Evolutionary conservation across 1,140 invertebrate species (phyloP).

Genomic region (Drosophila auraria): DNA sequence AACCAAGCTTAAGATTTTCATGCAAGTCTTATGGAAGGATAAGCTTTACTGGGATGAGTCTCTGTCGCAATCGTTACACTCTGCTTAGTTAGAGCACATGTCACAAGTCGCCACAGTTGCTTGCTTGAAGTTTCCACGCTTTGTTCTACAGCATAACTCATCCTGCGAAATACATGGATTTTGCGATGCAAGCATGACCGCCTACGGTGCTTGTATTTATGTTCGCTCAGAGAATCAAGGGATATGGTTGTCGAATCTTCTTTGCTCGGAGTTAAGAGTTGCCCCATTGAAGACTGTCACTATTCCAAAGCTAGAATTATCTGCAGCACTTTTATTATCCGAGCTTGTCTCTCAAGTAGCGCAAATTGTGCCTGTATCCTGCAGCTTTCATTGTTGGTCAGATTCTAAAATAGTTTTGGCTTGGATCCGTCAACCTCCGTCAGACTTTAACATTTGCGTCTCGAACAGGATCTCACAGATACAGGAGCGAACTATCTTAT

Average conservation of each 20-base stretch:
- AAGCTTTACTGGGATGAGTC: slow-evolving; percentile 1
- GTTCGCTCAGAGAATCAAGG: background rate
- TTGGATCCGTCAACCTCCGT: background rate
- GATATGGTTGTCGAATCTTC: background rate
- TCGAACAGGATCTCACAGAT: slow-evolving; percentile 4
- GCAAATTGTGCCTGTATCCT: background rate
- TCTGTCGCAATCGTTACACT: background rate
- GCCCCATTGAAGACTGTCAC: background rate
- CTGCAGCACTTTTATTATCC: background rate
- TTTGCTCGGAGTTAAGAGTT: slow-evolving; percentile 4
- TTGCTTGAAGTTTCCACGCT: slow-evolving; percentile 4
- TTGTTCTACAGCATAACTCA: background rate
- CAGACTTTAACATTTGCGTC: slow-evolving; percentile 6
- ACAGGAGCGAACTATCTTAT: slow-evolving; percentile 6
- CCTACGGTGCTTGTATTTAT: slow-evolving; percentile 4
- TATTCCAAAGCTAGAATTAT: background rate
- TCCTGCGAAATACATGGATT: slow-evolving; percentile 7
- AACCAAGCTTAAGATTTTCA: slow-evolving; percentile 3
- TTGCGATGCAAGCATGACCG: background rate
- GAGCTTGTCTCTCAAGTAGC: background rate
- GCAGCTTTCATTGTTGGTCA: slow-evolving; percentile 12
- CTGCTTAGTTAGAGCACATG: background rate
- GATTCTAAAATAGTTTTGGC: slow-evolving; percentile 5
- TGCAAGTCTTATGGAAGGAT: slow-evolving; percentile 1
- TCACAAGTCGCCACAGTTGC: background rate